Evolutionary conservation across 1,140 invertebrate genomes (phyloP).

Genomic region (Rhysida immarginata): DNA sequence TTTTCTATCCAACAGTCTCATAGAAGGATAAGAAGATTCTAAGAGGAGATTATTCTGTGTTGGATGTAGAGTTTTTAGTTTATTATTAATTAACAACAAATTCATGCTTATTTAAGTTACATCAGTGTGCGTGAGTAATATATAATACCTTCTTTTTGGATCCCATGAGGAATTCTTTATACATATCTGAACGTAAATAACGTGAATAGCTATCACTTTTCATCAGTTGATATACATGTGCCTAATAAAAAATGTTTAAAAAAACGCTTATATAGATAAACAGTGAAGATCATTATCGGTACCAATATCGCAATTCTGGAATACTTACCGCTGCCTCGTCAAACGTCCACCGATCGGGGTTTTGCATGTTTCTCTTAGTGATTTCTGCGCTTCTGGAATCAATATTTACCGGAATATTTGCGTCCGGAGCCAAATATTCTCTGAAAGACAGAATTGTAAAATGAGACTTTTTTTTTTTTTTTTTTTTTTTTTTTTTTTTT

Average conservation of each 20-base stretch:
- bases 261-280: conserved; percentile 2
- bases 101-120: no score
- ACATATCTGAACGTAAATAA: conserved; percentile 96
- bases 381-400: conserved; percentile 74
- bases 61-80: no score
- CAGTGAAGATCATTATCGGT: neutral
- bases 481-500: neutral
- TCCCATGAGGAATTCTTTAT: conserved; percentile 90
- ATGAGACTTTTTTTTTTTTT: neutral
- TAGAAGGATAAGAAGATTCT: no score
- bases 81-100: no score
- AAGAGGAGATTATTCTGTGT: no score
- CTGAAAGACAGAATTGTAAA: conserved; percentile 28
- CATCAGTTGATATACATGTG: conserved; percentile 98
- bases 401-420: conserved; percentile 91
- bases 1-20: no score
- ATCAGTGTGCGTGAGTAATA: no score
- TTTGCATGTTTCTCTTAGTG: conserved; percentile 60
- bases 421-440: conserved; percentile 84
- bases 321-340: conserved; percentile 79
- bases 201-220: conserved; percentile 96
- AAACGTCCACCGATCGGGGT: conserved; percentile 84
- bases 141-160: conserved; percentile 83
- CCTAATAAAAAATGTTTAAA: conserved; percentile 45
- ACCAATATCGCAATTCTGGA: neutral